Evolutionary conservation across 2,797 vertebrate species (phyloP), one percentile per base, ranked within the genome.

Genomic region (Naso thynnoides): DNA sequence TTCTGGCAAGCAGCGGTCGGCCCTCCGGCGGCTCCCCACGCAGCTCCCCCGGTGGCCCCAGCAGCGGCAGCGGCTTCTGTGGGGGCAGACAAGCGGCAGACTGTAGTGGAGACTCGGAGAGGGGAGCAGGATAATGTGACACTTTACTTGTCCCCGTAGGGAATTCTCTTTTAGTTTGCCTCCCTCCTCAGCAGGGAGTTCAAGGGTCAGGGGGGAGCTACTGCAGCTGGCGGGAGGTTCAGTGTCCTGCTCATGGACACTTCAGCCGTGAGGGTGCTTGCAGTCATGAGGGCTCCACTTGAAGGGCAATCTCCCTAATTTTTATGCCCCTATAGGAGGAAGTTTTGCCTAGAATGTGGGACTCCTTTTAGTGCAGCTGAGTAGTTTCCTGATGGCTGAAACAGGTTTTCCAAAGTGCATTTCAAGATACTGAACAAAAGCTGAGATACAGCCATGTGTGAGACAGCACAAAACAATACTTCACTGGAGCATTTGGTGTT

Each of bases 41-140:
- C 83, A 29, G 76, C 80, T 80, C 85, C 88, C 84, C 85, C 89
- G 79, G 87, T 81, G 84, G 90, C 91, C 85, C 87, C 89, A 78
- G 88, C 87, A 73, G 84, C 87, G 62, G 82, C 88, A 68, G 84
- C 87, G 83, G 93, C 94, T 94, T 95, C 94, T 95, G 95, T 95
- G 94, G 93, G 91, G 95, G 94, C 95, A 95, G 92, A 95, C 94
- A 95, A 95, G 94, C 92, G 94, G 94, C 94, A 95, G 90, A 95
- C 94, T 95, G 94, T 95, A 94, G 95, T 92, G 89, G 90, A 89
- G 92, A 84, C 89, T 93, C 71, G 90, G 73, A 84, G 88, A 87
- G 73, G 78, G 81, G 78, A 76, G 84, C 86, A 88, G 81, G 86
- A 88, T 76, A 85, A 91, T 86, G 87, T 88, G 83, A 90, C 86